Base-by-base conservation (phyloP, 2,888 invertebrate genomes). In the Drosophila flavopinicola region DNA sequence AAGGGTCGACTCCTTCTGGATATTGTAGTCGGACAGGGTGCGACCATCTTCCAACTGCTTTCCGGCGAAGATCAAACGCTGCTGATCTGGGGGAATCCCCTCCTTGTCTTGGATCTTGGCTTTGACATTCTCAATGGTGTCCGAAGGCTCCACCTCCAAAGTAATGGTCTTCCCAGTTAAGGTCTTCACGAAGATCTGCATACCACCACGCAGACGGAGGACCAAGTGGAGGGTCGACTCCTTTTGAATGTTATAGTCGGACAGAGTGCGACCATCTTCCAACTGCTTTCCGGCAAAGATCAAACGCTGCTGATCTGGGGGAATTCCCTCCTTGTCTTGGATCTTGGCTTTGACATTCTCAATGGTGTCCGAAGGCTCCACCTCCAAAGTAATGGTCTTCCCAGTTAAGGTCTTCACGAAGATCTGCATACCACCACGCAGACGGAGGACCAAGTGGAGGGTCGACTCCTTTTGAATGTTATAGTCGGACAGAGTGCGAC, bases 1-100 rank as follows among this genome's bases (percentile, higher is more conserved):
- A n/a, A 97, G 93, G 0, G 97, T 97, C 0, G 96, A 96, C 91
- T 97, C 96, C 91, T 97, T 97, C 91, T 98, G 97, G 88, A 98
- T 97, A 91, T 97, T 97, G 92, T 97, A 97, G 89, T 98, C 97
- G 0, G 96, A 96, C 13, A 98, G 92, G 0, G 97, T 97, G 49
- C 96, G 94, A 0, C 96, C 97, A 93, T 98, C 98, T 91, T 98
- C 97, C 84, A 98, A 91, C 92, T 98, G 98, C 90, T 97, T 86
- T 1, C 86, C 86, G 0, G 86, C 86, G 15, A 86, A 87, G 38
- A 86, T 86, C 20, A 86, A 54, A 75, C 86, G 85, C 45, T 86
- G 86, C 51, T 86, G 86, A n/a, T 86, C 86, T 85, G 86, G 86
- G 0, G 86, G 86, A 1, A 86, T 86, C 6, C 86, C 86, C 25